Percentiles rank a stretch among this genome's conserved stretches.
Evolutionary conservation across 2,113 vertebrate species (phyloP).

Genomic region (Xenus cinereus): DNA sequence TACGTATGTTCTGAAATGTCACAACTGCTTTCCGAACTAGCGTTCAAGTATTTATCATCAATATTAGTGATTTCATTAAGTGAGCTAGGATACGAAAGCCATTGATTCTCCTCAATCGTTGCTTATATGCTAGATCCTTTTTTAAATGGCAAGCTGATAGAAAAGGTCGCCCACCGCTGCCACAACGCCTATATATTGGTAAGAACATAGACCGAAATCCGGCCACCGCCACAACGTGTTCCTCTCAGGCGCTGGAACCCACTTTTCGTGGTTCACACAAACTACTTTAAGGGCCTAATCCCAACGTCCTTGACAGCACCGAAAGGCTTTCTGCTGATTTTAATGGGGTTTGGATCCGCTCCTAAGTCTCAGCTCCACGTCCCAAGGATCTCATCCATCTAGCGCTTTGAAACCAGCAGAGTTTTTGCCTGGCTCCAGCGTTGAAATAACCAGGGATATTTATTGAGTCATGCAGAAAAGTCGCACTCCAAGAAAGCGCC

Average conservation of each 20-base stretch:
- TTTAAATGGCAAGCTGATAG: background rate
- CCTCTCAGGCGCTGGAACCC: background rate
- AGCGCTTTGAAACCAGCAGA: background rate
- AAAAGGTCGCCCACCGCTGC: background rate
- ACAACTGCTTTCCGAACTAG: background rate
- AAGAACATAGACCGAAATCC: background rate
- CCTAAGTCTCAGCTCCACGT: background rate
- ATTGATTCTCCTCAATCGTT: background rate
- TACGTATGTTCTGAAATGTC: background rate
- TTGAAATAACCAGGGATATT: background rate
- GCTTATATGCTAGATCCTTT: background rate
- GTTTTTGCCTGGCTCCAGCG: background rate
- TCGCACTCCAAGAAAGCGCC: background rate
- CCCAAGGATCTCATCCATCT: background rate
- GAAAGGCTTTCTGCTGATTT: slow-evolving; percentile 1
- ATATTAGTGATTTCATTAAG: background rate
- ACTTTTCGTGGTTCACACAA: background rate
- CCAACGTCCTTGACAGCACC: background rate
- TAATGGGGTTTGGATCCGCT: background rate
- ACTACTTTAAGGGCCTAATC: background rate
- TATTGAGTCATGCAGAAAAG: background rate
- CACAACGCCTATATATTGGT: accelerated
- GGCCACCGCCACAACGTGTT: background rate
- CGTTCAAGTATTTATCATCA: background rate
- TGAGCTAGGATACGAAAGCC: background rate